Base-by-base conservation (phyloP, 2,888 invertebrate species). In the Drosophila ustulata region DNA sequence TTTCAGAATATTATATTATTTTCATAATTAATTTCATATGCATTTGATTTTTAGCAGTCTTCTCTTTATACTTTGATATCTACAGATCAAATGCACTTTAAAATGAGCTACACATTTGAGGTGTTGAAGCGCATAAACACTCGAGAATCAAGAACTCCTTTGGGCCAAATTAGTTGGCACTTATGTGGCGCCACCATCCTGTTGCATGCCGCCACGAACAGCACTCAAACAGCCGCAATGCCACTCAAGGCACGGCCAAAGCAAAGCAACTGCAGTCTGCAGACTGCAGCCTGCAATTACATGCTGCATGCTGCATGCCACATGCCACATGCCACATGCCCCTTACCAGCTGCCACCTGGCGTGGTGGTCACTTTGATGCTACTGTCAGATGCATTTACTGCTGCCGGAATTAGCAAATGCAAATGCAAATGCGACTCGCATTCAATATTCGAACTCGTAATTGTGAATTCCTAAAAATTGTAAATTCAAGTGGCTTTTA, bases 131-230 rank as follows among this genome's bases (percentile, higher is more conserved):
- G 46, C 11, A 11, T 32, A 32, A 49, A 30, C 49, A 32, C 49
- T 49, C 9, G 23, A 49, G 4, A 4, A 11, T 8, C 30, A 28
- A 47, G 28, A 47, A 13, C 47, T 13, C 28, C 43, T 32, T 55
- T 43, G 55, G 30, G 43, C 23, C 46, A 13, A 69, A 67, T 50
- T 26, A 55, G 28, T 9, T 32, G 37, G 32, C 23, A 50, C 26
- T 39, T 25, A 11, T 66, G 34, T 34, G 26, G 51, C 61, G 46
- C 18, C 39, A 53, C 28, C 45, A 26, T 32, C 67, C 56, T 64
- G 67, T 64, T 72, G 73, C 57, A 72, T 53, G 59, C 51, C 9
- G 23, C 34, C 49, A 32, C 46, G 32, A 55, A 37, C 43, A 18
- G 30, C 45, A 47, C 39, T 32, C 32, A 41, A 34, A 32, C 30